phyloP scores from a whole-genome alignment of 2,113 vertebrate genomes.

The Colossoma macropomum region DNA sequence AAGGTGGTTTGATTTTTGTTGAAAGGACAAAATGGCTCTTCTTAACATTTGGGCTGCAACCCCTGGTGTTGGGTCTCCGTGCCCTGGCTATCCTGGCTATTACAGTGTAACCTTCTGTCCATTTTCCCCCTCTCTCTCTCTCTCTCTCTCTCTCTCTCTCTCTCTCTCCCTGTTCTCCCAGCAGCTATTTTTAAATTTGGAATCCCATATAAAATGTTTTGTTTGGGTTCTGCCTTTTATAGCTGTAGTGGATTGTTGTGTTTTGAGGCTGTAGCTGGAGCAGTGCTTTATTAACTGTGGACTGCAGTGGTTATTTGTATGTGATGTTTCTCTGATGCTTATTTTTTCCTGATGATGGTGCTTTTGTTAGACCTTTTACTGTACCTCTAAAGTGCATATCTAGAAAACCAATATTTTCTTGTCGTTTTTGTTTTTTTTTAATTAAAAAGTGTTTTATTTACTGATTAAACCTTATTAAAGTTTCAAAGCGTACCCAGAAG shows the following conservation, averaged over 20 bases:
- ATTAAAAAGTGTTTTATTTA: too few relatives aligned
- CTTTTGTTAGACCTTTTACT: too few relatives aligned
- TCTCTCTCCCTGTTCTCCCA: not conserved
- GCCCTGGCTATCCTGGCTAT: not conserved
- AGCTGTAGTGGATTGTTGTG: not conserved
- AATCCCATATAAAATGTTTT: constrained; percentile 25
- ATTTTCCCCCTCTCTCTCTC: too few relatives aligned
- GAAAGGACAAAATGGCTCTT: too few relatives aligned
- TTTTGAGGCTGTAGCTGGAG: constrained; percentile 5
- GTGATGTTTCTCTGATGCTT: not conserved
- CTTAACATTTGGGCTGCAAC: too few relatives aligned
- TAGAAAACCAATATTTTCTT: too few relatives aligned
- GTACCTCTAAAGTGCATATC: too few relatives aligned
- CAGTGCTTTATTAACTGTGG: not conserved
- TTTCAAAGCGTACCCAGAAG: too few relatives aligned
- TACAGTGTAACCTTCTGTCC: not conserved
- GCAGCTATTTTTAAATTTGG: constrained; percentile 41
- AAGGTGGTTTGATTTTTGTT: too few relatives aligned
- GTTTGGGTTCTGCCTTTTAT: constrained; percentile 40
- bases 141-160: not conserved
- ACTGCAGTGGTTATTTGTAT: not conserved
- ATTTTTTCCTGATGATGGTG: too few relatives aligned
- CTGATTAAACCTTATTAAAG: too few relatives aligned
- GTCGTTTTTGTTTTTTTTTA: too few relatives aligned
- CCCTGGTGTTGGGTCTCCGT: not conserved